Evolutionary conservation across 2,888 invertebrate genomes (phyloP).

Genomic region (Drosophila meridionalis): DNA sequence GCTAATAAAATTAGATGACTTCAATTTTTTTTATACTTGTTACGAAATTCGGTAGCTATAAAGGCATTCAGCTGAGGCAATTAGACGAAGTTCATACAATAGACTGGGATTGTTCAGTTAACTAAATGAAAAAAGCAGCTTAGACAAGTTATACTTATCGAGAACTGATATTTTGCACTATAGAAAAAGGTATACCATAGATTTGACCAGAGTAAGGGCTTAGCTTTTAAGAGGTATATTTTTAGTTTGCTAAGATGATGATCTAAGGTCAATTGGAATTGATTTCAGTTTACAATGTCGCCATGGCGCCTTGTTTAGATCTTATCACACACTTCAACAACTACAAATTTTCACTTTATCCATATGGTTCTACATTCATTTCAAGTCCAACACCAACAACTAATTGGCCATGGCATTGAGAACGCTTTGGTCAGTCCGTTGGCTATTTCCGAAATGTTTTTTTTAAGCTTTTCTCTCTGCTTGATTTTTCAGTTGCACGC

Average conservation of each 20-base stretch:
- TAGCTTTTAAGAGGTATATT: background rate
- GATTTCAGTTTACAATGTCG: conserved; percentile 54
- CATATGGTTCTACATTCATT: conserved; percentile 2
- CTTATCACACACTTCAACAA: conserved; percentile 29
- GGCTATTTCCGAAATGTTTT: conserved; percentile 31
- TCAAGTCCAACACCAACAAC: background rate
- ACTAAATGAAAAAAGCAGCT: background rate
- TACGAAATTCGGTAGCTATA: background rate
- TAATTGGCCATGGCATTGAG: conserved; percentile 67
- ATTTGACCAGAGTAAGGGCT: background rate
- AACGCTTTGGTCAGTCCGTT: conserved; percentile 53
- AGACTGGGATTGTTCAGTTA: background rate
- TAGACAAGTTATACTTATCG: background rate
- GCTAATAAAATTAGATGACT: background rate
- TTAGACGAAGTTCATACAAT: background rate
- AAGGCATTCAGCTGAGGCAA: background rate
- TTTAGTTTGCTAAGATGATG: background rate
- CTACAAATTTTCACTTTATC: conserved; percentile 39
- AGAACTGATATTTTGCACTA: background rate
- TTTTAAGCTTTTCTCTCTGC: conserved; percentile 10
- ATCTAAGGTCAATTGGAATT: conserved; percentile 32
- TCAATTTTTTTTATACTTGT: background rate
- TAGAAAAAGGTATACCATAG: background rate
- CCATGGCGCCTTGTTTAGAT: background rate
- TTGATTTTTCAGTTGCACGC: conserved; percentile 36